phyloP scores from a whole-genome alignment of 2,113 vertebrate species.

The Microtus oregoni region DNA sequence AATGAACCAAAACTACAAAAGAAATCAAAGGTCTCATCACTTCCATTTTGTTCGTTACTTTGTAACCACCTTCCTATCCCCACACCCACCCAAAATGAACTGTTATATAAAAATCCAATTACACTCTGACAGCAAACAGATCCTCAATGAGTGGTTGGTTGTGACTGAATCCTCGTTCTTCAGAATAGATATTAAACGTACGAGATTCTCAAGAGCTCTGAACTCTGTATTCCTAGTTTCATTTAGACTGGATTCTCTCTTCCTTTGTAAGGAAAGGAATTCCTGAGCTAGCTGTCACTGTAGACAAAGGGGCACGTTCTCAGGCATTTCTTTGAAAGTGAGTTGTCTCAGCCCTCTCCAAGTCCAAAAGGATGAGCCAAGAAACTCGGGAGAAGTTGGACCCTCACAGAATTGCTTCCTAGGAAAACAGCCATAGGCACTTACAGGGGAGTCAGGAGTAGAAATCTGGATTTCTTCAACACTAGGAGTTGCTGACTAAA shows the following conservation, averaged over 20 bases:
- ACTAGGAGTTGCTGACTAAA: slow-evolving; percentile 7
- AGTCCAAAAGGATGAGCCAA: slow-evolving; percentile 31
- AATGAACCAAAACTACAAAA: not conserved
- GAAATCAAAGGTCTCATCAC: slow-evolving; percentile 64
- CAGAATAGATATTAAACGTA: slow-evolving; percentile 85
- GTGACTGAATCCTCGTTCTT: slow-evolving; percentile 81
- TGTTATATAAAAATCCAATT: slow-evolving; percentile 85
- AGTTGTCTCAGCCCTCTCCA: slow-evolving; percentile 57
- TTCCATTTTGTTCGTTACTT: slow-evolving; percentile 75
- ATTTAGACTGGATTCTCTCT: slow-evolving; percentile 85
- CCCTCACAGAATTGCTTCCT: not conserved
- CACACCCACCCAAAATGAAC: slow-evolving; percentile 79
- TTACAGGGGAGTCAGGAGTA: not conserved
- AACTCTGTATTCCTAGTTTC: slow-evolving; percentile 80
- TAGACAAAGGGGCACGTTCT: slow-evolving; percentile 41
- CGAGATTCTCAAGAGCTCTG: slow-evolving; percentile 81
- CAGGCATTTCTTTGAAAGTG: slow-evolving; percentile 66
- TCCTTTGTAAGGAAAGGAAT: slow-evolving; percentile 68
- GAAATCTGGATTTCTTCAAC: slow-evolving; percentile 44
- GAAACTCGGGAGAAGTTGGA: slow-evolving; percentile 19
- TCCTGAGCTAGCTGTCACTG: slow-evolving; percentile 72
- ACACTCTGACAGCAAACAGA: slow-evolving; percentile 85
- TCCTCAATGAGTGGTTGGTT: slow-evolving; percentile 80
- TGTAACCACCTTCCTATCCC: slow-evolving; percentile 75
- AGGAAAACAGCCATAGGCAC: not conserved